Evolutionary conservation across 2,888 invertebrate genomes (phyloP).

Genomic region (Nematopogon swammerdamellus): DNA sequence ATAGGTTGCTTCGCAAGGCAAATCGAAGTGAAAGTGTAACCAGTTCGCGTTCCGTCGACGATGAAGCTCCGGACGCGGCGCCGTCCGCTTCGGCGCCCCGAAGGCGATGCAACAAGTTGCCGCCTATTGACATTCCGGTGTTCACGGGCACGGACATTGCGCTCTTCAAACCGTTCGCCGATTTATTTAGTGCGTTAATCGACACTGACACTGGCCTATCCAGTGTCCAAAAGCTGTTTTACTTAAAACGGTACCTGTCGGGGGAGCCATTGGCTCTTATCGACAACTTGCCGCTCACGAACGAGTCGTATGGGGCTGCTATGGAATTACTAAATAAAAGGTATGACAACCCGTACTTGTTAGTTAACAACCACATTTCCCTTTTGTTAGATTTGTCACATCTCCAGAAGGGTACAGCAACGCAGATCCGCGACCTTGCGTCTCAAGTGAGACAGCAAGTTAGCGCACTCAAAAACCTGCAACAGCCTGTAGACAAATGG

Average conservation of each 20-base stretch:
- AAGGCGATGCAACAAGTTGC: too few species aligned
- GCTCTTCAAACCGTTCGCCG: too few species aligned
- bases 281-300: conserved; percentile 9
- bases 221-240: background rate
- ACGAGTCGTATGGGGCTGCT: conserved; percentile 7
- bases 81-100: too few species aligned
- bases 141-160: too few species aligned
- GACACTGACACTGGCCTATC: too few species aligned
- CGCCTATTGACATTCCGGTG: too few species aligned
- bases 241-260: background rate
- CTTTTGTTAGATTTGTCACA: conserved; percentile 4
- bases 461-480: background rate
- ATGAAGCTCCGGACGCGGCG: too few species aligned
- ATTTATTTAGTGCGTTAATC: too few species aligned
- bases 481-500: background rate
- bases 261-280: conserved; percentile 9
- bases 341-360: conserved; percentile 7
- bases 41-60: too few species aligned
- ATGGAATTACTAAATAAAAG: conserved; percentile 6
- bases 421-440: background rate
- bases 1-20: too few species aligned
- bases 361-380: conserved; percentile 7
- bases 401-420: background rate
- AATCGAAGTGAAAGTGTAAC: too few species aligned
- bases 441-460: background rate